Evolutionary conservation across 2,888 invertebrate genomes (phyloP), one percentile per base, ranked within the genome.

Genomic region (Cepaea hortensis): DNA sequence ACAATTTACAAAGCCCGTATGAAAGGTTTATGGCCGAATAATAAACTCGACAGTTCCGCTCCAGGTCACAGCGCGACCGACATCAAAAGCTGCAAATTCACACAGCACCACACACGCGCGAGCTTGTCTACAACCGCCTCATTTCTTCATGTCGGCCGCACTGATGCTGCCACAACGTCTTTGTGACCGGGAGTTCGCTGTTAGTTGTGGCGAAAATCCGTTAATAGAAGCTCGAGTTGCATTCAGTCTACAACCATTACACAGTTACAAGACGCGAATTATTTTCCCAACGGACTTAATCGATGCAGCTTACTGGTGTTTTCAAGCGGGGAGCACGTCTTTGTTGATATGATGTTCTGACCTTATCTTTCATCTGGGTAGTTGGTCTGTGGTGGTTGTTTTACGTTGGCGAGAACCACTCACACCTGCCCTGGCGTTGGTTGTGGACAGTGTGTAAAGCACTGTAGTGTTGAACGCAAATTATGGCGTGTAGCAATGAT

Each of bases 401-500:
- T 50, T 6, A 18, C n/a, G 35, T 13, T 3, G 48, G 55, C 7
- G 18, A 20, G n/a, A 73, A 23, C 5, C n/a, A n/a, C 62, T 73
- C 62, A 18, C 35, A 35, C 18, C 83, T 75, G 75, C 73, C 23
- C 61, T 50, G 18, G 55, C 61, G 20, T 46, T 3, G 13, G 35
- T 73, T 70, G 70, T 35, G 23, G 83, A 7, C 15, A 76, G 84
- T 65, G 65, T 77, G 84, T 85, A 50, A 11, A 61, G 76, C 18
- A 46, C 46, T 65, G 9, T 72, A 11, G 35, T 4, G 1, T 20
- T 35, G 72, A 62, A 48, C 61, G 50, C 20, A n/a, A 55, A 85
- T 46, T 35, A 93, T 93, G 93, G 93, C 93, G 91, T 90, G 90
- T 90, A 90, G 92, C 90, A 91, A 91, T 89, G 93, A 91, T 87